phyloP scores from a whole-genome alignment of 2,797 vertebrate species.

The Oryzias dopingdopingensis region DNA sequence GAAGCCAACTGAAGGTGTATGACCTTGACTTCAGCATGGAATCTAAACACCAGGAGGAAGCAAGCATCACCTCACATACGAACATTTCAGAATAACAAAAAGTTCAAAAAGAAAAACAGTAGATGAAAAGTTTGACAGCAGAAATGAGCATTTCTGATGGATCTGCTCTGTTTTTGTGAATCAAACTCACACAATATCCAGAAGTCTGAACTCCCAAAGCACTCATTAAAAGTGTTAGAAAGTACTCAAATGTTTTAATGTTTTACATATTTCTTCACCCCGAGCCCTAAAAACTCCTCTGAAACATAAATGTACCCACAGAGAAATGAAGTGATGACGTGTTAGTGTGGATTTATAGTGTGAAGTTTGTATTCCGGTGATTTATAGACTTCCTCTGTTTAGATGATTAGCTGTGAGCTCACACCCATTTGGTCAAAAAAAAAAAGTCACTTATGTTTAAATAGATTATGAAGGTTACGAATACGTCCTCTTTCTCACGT shows the following conservation, averaged over 20 bases:
- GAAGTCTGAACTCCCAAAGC: conserved; percentile 1
- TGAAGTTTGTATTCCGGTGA: conserved; percentile 55
- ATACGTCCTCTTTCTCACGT: neutral
- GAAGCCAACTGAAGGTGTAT: conserved; percentile 55
- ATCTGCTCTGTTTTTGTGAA: too few species aligned
- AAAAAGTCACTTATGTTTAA: conserved; percentile 12
- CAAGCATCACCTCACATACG: conserved; percentile 66
- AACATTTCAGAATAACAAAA: neutral
- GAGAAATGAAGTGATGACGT: conserved; percentile 36
- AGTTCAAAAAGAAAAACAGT: neutral
- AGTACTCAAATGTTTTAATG: conserved; percentile 10
- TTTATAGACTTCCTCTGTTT: conserved; percentile 66
- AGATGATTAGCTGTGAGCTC: conserved; percentile 66
- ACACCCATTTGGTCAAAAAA: conserved; percentile 38
- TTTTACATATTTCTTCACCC: conserved; percentile 5
- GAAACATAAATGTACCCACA: conserved; percentile 7
- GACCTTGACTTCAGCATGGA: conserved; percentile 31
- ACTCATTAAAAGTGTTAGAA: conserved; percentile 19
- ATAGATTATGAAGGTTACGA: conserved; percentile 19
- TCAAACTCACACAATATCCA: too few species aligned
- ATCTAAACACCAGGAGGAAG: conserved; percentile 64
- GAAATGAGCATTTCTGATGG: too few species aligned
- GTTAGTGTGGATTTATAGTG: conserved; percentile 56
- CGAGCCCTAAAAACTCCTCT: conserved; percentile 6
- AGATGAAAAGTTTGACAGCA: neutral